A percentile compares a stretch with the other conserved stretches of the same genome.
phyloP scores from a whole-genome alignment of 2,113 vertebrate genomes.

The Protobothrops mucrosquamatus region DNA sequence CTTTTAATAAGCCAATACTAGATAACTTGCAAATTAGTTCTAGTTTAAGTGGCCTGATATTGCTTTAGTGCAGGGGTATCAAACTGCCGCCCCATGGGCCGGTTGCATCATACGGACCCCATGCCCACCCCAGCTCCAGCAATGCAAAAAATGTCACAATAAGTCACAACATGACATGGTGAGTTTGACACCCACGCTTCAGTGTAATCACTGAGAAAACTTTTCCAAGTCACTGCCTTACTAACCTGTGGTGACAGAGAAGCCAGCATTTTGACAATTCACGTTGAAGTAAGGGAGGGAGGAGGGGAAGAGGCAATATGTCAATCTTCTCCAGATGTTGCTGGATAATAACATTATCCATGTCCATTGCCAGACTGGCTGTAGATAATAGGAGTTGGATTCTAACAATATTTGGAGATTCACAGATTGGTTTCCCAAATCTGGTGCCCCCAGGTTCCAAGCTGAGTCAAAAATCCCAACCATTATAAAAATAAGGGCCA shows the following conservation, averaged over 20 bases:
- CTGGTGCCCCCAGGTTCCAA: neutral
- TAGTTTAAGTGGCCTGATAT: neutral
- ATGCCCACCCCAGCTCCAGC: too few species aligned
- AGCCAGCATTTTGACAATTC: neutral
- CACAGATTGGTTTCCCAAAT: neutral
- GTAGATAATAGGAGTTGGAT: neutral
- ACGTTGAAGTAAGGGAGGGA: neutral
- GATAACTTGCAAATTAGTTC: neutral
- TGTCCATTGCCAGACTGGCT: neutral
- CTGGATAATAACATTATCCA: neutral
- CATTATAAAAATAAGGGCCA: neutral
- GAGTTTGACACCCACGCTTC: too few species aligned
- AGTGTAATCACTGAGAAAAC: neutral
- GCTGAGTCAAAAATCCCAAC: neutral
- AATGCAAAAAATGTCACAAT: too few species aligned
- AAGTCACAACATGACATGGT: too few species aligned
- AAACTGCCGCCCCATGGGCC: too few species aligned
- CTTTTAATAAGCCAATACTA: neutral
- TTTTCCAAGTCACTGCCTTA: neutral
- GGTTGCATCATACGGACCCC: too few species aligned
- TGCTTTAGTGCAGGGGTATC: neutral
- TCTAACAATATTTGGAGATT: neutral
- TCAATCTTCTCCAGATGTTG: neutral
- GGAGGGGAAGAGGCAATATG: neutral
- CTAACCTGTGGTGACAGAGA: neutral